Conservation (phyloP, 2,797 vertebrate genomes). For the Phrynocephalus guinanensis region DNA sequence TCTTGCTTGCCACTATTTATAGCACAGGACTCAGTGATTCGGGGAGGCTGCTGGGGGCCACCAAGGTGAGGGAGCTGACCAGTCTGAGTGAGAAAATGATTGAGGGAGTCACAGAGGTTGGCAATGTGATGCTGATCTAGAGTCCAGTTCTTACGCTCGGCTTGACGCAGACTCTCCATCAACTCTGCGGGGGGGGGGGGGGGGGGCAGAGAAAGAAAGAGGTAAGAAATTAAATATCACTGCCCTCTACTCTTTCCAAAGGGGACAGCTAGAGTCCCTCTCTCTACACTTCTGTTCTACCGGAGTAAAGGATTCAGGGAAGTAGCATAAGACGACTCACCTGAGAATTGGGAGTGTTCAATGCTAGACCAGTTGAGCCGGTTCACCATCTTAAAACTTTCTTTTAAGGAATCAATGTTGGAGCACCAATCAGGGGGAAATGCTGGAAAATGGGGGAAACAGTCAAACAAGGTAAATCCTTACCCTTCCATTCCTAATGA, state of each 20-base stretch:
- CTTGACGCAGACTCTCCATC: conserved; percentile 95
- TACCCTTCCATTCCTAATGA: too few relatives aligned
- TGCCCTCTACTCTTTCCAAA: background rate
- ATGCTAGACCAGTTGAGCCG: conserved; percentile 96
- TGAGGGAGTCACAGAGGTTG: conserved; percentile 96
- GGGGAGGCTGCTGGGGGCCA: conserved; percentile 76
- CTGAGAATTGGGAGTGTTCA: conserved; percentile 93
- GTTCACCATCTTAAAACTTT: conserved; percentile 97
- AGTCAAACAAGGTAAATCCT: background rate
- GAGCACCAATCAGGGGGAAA: conserved; percentile 94
- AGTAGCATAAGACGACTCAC: conserved; percentile 74
- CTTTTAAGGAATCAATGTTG: conserved; percentile 92
- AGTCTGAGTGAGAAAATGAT: conserved; percentile 95
- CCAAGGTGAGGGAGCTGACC: conserved; percentile 84
- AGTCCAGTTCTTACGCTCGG: conserved; percentile 95
- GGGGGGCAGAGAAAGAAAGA: conserved; percentile 10
- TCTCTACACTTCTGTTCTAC: background rate
- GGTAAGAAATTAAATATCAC: background rate
- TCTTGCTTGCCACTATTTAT: conserved; percentile 82
- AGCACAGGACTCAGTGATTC: conserved; percentile 81
- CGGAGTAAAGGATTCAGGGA: background rate
- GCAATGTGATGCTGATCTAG: conserved; percentile 94
- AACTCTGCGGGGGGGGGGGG: conserved; percentile 82
- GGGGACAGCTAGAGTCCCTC: background rate
- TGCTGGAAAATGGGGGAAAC: conserved; percentile 71